These are phyloP conservation scores for Aleiodes testaceus DNA, from an alignment of 2,888 invertebrate genomes.

Conservation along the genomic window DNA sequence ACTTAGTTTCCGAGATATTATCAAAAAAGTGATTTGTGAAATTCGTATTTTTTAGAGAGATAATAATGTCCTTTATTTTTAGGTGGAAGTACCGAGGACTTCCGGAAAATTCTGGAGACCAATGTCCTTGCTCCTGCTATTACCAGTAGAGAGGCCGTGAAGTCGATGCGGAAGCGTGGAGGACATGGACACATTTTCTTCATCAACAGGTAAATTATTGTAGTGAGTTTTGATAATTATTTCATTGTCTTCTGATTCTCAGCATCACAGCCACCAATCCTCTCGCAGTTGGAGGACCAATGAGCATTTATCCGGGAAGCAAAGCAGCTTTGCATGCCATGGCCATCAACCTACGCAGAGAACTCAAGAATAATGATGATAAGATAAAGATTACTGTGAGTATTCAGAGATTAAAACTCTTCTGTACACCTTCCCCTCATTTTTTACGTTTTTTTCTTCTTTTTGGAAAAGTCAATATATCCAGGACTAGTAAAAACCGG, in stretches of 20 bases:
- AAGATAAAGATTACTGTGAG: conserved; percentile 67
- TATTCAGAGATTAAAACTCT: neutral
- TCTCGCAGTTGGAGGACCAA: neutral
- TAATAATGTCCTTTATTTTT: neutral
- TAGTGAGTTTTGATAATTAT: too few relatives aligned
- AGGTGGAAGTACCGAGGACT: conserved; percentile 57
- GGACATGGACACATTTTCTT: conserved; percentile 58
- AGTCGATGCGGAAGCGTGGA: conserved; percentile 55
- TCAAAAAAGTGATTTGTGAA: too few relatives aligned
- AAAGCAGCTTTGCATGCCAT: conserved; percentile 73
- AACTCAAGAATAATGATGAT: conserved; percentile 68
- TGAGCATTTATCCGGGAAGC: conserved; percentile 61
- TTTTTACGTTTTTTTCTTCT: too few relatives aligned
- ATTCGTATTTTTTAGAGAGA: neutral
- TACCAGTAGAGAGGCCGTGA: conserved; percentile 59
- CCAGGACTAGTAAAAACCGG: conserved; percentile 78
- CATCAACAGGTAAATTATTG: conserved; percentile 58
- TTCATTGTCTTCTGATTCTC: neutral
- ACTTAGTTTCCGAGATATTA: too few relatives aligned
- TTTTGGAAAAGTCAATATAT: conserved; percentile 75
- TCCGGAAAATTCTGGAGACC: conserved; percentile 56
- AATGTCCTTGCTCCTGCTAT: conserved; percentile 59
- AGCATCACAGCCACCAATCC: conserved; percentile 45
- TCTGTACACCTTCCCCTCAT: too few relatives aligned
- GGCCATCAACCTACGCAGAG: conserved; percentile 71